Evolutionary conservation across 2,797 vertebrate genomes (phyloP).

Genomic region (Rhynchonycteris naso): DNA sequence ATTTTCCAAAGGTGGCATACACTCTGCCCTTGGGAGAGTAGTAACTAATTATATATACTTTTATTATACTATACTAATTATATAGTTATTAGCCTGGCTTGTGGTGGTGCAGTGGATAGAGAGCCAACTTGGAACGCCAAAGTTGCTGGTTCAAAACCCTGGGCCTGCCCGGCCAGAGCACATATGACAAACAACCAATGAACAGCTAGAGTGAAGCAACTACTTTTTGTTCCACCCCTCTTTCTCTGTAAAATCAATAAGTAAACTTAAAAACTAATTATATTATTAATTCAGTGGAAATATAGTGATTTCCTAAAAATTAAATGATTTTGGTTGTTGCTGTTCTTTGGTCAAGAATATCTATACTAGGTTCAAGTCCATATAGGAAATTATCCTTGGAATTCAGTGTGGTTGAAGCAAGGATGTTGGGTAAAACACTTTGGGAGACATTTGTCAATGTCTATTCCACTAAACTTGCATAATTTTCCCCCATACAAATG

Average conservation of each 20-base stretch:
- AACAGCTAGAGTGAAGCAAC: no score
- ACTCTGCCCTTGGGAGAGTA: background rate
- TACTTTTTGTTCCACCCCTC: no score
- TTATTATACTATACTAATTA: no score
- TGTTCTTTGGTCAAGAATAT: constrained; percentile 8
- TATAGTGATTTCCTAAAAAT: background rate
- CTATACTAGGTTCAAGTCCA: background rate
- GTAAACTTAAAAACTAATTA: background rate
- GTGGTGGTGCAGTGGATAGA: no score
- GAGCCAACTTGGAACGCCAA: no score
- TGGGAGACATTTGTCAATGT: background rate
- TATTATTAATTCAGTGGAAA: background rate
- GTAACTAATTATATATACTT: background rate
- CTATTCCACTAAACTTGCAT: background rate
- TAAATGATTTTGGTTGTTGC: constrained; percentile 27
- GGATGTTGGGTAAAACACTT: background rate
- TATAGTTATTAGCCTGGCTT: no score
- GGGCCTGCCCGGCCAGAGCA: no score
- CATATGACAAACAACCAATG: no score
- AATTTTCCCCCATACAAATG: background rate
- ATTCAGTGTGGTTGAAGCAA: background rate
- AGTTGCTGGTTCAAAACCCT: no score
- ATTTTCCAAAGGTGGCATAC: constrained; percentile 2
- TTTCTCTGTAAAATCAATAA: no score
- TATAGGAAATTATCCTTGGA: background rate